Evolutionary conservation across 35 echinoderm and acorn worm species (phyloP).

Genomic region (Amphiura filiformis): DNA sequence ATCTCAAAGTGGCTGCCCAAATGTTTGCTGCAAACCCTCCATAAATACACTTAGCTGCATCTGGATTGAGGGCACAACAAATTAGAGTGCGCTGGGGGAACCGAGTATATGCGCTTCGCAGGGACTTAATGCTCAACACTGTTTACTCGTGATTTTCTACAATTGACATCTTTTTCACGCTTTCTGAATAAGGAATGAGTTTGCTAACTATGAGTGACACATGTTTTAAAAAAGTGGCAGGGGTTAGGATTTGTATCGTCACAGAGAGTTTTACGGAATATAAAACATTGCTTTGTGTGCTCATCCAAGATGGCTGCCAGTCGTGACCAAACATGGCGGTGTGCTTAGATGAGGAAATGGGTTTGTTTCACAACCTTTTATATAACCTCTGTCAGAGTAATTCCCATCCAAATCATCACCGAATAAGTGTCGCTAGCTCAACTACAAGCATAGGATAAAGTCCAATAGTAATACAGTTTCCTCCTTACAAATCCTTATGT

Average conservation of each 20-base stretch:
- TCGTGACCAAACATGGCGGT: no score
- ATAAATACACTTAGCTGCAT: neutral
- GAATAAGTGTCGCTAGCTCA: neutral
- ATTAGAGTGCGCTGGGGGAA: neutral
- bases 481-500: neutral
- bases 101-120: neutral
- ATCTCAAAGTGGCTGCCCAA: neutral
- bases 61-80: neutral
- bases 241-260: no score
- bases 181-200: neutral
- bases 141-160: neutral
- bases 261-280: no score
- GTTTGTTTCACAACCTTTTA: no score
- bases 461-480: neutral
- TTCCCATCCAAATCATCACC: neutral
- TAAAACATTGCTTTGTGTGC: no score
- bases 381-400: neutral
- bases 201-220: slow-evolving; percentile 3
- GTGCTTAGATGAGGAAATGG: no score
- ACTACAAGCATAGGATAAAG: neutral
- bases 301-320: no score
- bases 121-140: neutral
- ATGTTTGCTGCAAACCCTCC: neutral
- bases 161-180: neutral
- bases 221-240: no score